Base-by-base conservation (phyloP, 2,113 vertebrate genomes). In the Epinephelus cyanopodus region DNA sequence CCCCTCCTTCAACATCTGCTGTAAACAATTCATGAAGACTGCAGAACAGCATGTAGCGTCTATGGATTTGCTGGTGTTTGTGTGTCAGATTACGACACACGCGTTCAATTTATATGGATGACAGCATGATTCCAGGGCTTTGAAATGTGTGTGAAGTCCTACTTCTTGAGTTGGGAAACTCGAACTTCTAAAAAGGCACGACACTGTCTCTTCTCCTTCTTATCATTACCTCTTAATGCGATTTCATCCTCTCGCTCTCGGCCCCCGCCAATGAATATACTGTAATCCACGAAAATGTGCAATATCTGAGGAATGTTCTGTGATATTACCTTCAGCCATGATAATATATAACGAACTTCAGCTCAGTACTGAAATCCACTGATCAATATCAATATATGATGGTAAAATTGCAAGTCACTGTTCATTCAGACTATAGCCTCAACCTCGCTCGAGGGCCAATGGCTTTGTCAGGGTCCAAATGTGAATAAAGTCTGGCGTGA, bases 371-470 rank as follows among this genome's bases (percentile, higher is more conserved):
- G 62, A 84, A 87, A 78, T 77, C 66, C 69, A 39, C 37, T 73
- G 72, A 91, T 92, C 79, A 73, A 74, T 90, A 88, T 86, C 81
- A 88, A 70, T 79, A 66, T 64, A 52, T 61, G 63, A 81, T 39
- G 78, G 78, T 74, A 61, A 90, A 92, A 89, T 72, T 91, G 78
- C 61, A 85, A 89, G 74, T 85, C 84, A 76, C 77, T 76, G 79
- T 85, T 87, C 86, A 77, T 81, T 83, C 29, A 81, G 70, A 58
- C 12, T 74, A 21, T 11, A 37, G 50, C 66, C 66, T 75, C 29
- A 66, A 75, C 68, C 33, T 62, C 0, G n/a, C 77, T 61, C 18
- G 3, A 84, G 74, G 84, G 54, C 74, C 65, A 12, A 0, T 25
- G 61, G 68, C 70, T 77, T 77, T 82, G 62, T 88, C 57, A 14